Base-by-base conservation (phyloP, 2,797 vertebrate genomes). In the Crypturellus tataupa region DNA sequence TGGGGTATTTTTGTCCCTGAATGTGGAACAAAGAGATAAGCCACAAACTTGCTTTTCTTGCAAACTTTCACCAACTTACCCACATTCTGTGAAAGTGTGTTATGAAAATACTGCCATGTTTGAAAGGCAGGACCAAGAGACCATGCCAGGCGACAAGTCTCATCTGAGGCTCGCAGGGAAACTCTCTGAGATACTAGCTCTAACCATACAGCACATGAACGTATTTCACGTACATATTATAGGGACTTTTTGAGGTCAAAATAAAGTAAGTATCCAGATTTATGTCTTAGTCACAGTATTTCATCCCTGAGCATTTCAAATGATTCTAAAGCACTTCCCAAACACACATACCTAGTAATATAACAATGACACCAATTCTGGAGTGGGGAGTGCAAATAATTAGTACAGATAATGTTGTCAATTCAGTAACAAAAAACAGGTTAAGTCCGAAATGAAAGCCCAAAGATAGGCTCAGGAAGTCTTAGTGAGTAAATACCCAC, bases 331-430 rank as follows among this genome's bases (percentile, higher is more conserved):
- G 75, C 40, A 58, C 29, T 85, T 88, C 67, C 29, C 62, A 79
- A 80, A 47, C 40, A 80, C 25, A 86, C 0, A 82, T 79, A 94
- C 82, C 80, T 25, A 87, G 83, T 73, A 95, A 86, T 58, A 95
- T 60, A 93, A 79, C 58, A 91, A 80, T 1, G 0, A 79, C 88
- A 40, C 78, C 40, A 62, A 46, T 82, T 77, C 78, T 87, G 87
- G 92, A 70, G 33, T 42, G n/a, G 51, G 91, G 63, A 93, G 77
- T 25, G 68, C 73, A 92, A 94, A 94, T 87, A 96, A 95, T 90
- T 94, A 95, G 87, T 91, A 91, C 60, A 91, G 91, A 92, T 86
- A 94, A 93, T 68, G 71, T 75, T 91, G 90, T 81, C 75, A 92
- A 84, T 68, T 93, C 92, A 87, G 90, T 81, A 64, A 10, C 83